Percentiles rank a stretch among this genome's conserved stretches.
Evolutionary conservation across 2,888 invertebrate species (phyloP).

Genomic region (Callyntrura sp.): DNA sequence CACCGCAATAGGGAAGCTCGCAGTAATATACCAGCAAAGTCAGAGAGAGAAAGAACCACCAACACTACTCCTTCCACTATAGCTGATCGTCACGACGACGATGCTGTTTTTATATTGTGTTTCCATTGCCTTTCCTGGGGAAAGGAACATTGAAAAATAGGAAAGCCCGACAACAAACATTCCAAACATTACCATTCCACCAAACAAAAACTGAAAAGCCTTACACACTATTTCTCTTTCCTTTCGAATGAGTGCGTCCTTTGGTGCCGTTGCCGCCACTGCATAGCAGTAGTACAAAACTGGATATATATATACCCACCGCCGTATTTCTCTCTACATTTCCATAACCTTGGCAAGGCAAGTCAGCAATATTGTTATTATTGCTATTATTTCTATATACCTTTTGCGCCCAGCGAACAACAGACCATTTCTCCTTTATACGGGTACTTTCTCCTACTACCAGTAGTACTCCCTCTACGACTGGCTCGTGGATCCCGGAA

Average conservation of each 20-base stretch:
- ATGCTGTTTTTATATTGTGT: slow-evolving; percentile 54
- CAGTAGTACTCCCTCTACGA: neutral
- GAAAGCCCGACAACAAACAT: slow-evolving; percentile 61
- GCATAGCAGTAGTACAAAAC: slow-evolving; percentile 27
- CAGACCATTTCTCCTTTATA: slow-evolving; percentile 9
- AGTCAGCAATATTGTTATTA: slow-evolving; percentile 61
- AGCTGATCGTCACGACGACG: neutral
- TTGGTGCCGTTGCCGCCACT: neutral
- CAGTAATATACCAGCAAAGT: neutral
- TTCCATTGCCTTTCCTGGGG: neutral
- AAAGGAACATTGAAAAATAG: slow-evolving; percentile 59
- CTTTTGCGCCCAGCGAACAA: slow-evolving; percentile 49
- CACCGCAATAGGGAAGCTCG: neutral
- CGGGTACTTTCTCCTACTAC: neutral
- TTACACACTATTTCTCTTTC: slow-evolving; percentile 49
- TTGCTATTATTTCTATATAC: slow-evolving; percentile 54
- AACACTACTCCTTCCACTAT: neutral
- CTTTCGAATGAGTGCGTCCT: slow-evolving; percentile 55
- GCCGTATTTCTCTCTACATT: neutral
- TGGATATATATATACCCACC: neutral
- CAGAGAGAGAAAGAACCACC: neutral
- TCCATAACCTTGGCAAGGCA: slow-evolving; percentile 70
- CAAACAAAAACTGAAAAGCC: slow-evolving; percentile 38
- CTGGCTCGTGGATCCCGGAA: slow-evolving; percentile 28
- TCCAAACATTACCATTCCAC: slow-evolving; percentile 51